Base-by-base conservation (phyloP, 2,888 invertebrate genomes). In the Bembecia ichneumoniformis region DNA sequence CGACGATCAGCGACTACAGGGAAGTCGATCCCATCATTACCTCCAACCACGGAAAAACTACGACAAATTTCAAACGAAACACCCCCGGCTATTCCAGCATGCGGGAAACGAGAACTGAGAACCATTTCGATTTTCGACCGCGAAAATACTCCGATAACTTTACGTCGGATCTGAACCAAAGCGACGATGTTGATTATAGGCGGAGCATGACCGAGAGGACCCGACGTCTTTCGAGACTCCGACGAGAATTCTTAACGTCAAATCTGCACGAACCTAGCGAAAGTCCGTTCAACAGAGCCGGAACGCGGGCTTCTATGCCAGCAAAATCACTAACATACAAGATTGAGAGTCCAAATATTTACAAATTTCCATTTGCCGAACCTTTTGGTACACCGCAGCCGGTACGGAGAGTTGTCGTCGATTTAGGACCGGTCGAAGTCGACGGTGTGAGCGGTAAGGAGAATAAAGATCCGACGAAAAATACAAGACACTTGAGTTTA, bases 361-460 rank as follows among this genome's bases (percentile, higher is more conserved):
- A 77, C 62, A 88, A 88, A 66, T 88, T 88, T 54, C 87, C 87
- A 16, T 88, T 88, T 58, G 86, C 87, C 46, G 87, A 88, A 55
- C 87, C 87, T 34, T 87, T 82, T 53, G 62, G 75, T 11, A 82
- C 87, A n/a, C 87, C 87, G 35, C 77, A 83, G 13, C 78, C 84
- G n/a, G 69, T 68, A 35, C 77, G 87, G 3, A 69, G 68, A 55
- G 71, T 86, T 13, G 51, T 77, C 28, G 64, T 87, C 3, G 77
- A 83, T 52, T 60, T 84, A 7, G 82, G 75, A 11, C 58, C 76
- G 0, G 52, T 70, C 0, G 75, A 76, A 56, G 63, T 66, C 36
- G 71, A 75, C 28, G 69, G 68, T 7, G 28, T 28, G 28, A 50
- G 16, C 35, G 68, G 66, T n/a, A 82, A 83, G 54, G 83, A 83